A percentile compares a stretch with the other conserved stretches of the same genome.
Conservation (phyloP, 1,140 invertebrate genomes). For the Platorchestia sp. region DNA sequence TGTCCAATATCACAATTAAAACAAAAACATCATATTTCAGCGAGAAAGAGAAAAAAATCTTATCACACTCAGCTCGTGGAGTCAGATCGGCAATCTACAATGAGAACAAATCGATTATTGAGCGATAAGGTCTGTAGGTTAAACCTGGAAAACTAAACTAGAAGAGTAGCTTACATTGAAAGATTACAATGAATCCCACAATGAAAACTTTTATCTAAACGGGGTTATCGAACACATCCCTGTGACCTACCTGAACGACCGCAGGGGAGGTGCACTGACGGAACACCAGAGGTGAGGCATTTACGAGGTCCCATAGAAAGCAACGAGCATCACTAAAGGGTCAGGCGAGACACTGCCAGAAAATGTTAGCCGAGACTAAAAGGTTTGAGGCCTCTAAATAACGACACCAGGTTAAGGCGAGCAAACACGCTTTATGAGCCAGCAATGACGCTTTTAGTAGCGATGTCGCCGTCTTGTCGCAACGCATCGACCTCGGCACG, state of each 20-base stretch:
- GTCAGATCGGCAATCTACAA: no score
- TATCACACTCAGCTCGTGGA: no score
- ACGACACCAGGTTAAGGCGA: not conserved
- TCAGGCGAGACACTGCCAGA: not conserved
- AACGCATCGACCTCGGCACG: not conserved
- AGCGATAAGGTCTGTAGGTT: no score
- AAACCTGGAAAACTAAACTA: no score
- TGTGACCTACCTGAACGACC: no score
- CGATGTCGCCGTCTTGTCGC: not conserved
- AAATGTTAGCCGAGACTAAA: not conserved
- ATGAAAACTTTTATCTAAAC: no score
- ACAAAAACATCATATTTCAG: no score
- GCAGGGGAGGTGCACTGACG: not conserved
- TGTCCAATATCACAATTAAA: no score
- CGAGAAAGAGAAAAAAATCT: no score
- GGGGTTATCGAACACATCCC: no score
- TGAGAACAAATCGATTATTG: no score
- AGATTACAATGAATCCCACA: not conserved
- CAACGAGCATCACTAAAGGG: not conserved
- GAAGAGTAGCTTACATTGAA: no score
- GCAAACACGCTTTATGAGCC: conserved; percentile 39
- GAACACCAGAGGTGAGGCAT: not conserved
- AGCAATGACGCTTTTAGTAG: not conserved
- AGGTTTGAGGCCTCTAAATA: conserved; percentile 7
- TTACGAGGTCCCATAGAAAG: not conserved